Conservation (phyloP, 2,797 vertebrate species). For the Sebastes baramenuke region DNA sequence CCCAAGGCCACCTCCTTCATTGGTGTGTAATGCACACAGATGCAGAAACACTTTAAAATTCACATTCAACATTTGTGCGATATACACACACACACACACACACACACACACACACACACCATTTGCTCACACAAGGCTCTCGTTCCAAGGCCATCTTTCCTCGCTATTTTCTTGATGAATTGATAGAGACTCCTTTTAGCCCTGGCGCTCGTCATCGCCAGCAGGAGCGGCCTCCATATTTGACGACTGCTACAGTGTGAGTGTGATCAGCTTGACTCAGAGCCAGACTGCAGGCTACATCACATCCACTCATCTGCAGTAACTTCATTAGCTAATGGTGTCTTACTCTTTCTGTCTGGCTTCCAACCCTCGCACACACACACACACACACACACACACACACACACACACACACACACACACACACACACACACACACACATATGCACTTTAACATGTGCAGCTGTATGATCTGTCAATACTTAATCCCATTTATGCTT, state of each 20-base stretch:
- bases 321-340: slow-evolving; percentile 80
- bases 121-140: neutral
- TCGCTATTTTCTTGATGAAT: slow-evolving; percentile 7
- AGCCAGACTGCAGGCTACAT: slow-evolving; percentile 57
- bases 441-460: slow-evolving; percentile 22
- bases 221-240: slow-evolving; percentile 16
- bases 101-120: neutral
- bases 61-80: neutral
- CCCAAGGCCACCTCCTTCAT: slow-evolving; percentile 96
- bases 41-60: neutral
- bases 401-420: neutral
- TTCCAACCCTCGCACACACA: neutral
- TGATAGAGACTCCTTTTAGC: slow-evolving; percentile 16
- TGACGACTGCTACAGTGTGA: slow-evolving; percentile 10
- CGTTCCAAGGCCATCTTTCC: slow-evolving; percentile 4
- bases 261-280: slow-evolving; percentile 37
- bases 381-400: slow-evolving; percentile 3
- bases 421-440: neutral
- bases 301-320: slow-evolving; percentile 62
- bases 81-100: neutral
- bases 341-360: slow-evolving; percentile 39
- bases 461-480: slow-evolving; percentile 3
- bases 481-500: slow-evolving; percentile 1
- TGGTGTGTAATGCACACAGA: slow-evolving; percentile 83
- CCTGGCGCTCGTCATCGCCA: neutral